phyloP scores from a whole-genome alignment of 2,113 vertebrate species.

The Ondatra zibethicus region DNA sequence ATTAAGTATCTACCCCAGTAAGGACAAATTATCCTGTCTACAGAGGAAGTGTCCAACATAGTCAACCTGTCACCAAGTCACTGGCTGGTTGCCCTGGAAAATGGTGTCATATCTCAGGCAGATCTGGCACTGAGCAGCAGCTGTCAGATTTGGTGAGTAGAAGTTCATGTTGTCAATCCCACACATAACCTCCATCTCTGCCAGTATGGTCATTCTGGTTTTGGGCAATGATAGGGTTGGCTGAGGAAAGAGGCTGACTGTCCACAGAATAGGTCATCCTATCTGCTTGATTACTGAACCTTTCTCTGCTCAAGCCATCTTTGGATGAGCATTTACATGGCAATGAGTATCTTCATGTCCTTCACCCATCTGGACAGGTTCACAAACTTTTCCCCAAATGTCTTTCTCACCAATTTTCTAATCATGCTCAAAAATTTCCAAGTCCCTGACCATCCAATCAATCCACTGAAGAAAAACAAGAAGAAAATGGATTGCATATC shows the following conservation, averaged over 20 bases:
- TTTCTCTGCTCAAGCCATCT: neutral
- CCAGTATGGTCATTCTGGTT: neutral
- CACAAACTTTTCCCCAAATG: neutral
- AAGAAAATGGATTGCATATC: neutral
- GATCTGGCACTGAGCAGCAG: neutral
- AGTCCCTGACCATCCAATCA: neutral
- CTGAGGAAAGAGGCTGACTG: neutral
- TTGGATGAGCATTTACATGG: neutral
- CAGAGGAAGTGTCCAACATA: neutral
- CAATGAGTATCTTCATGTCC: neutral
- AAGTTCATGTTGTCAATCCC: neutral
- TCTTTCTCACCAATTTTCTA: neutral
- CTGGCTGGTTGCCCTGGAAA: neutral
- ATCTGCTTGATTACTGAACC: neutral
- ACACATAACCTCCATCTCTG: neutral
- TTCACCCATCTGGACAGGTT: neutral
- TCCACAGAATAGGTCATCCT: neutral
- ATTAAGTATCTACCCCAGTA: neutral
- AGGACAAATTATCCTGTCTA: neutral
- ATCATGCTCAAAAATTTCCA: neutral
- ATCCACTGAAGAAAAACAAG: neutral
- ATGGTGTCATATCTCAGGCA: neutral
- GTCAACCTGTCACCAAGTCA: neutral
- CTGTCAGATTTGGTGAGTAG: neutral
- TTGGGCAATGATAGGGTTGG: neutral